Conservation (phyloP, 2,888 invertebrate genomes). For the Sycophila texana region DNA sequence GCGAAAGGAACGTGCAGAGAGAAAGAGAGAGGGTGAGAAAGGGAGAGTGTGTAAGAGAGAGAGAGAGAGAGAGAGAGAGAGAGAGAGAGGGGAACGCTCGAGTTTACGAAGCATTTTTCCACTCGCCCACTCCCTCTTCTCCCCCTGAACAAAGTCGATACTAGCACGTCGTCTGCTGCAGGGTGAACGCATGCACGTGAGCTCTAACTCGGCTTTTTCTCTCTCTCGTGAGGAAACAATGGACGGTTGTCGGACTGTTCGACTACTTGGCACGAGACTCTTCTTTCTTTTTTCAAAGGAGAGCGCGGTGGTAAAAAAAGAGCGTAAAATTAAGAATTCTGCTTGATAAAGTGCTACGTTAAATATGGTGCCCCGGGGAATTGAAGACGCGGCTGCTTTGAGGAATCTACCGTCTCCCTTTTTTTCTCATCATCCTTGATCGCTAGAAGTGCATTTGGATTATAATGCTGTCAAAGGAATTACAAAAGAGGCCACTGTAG, state of each 20-base stretch:
- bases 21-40: not conserved
- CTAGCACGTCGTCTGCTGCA: not conserved
- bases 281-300: not conserved
- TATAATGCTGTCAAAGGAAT: too few relatives aligned
- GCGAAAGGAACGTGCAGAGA: not conserved
- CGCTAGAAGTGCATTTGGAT: conserved; percentile 1
- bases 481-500: too few relatives aligned
- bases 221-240: too few relatives aligned
- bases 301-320: not conserved
- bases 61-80: too few relatives aligned
- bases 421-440: not conserved
- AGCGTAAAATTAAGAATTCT: conserved; percentile 22
- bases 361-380: conserved; percentile 18
- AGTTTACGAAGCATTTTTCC: conserved; percentile 4
- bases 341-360: conserved; percentile 28
- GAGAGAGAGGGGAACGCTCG: too few relatives aligned
- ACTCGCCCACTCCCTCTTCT: not conserved
- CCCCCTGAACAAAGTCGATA: conserved; percentile 19
- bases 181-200: too few relatives aligned
- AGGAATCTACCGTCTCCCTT: not conserved
- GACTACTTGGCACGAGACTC: not conserved
- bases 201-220: too few relatives aligned
- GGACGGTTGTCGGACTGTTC: too few relatives aligned
- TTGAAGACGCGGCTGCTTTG: conserved; percentile 1
- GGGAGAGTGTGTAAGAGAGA: not conserved